phyloP scores from a whole-genome alignment of 2,797 vertebrate species.

The Oryzias sinensis region DNA sequence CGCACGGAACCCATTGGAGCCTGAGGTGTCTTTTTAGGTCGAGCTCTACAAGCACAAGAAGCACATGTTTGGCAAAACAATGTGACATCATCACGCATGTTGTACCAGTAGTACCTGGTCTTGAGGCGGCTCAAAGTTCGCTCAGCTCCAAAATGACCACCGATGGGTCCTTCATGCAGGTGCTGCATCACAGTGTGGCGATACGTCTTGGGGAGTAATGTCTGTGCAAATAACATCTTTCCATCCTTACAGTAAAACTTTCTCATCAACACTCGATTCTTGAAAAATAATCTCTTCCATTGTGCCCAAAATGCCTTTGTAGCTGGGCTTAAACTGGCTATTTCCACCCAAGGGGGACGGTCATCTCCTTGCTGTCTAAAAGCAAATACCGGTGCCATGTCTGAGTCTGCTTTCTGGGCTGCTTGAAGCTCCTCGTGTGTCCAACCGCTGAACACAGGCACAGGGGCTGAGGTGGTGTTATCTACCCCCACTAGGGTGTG shows the following conservation, averaged over 20 bases:
- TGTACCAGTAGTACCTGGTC: conserved; percentile 23
- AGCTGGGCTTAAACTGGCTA: conserved; percentile 9
- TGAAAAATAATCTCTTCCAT: conserved; percentile 19
- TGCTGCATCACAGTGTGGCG: not conserved
- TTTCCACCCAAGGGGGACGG: not conserved
- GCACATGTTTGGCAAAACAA: conserved; percentile 23
- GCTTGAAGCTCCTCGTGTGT: conserved; percentile 8
- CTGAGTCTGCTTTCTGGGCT: conserved; percentile 5
- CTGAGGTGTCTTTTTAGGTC: conserved; percentile 11
- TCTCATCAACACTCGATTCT: conserved; percentile 2
- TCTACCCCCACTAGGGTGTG: conserved; percentile 2
- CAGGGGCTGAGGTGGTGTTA: no score
- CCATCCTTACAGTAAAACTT: conserved; percentile 7
- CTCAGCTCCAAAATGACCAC: conserved; percentile 30
- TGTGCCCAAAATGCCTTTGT: conserved; percentile 23
- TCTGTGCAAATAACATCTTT: conserved; percentile 3
- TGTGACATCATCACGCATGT: conserved; percentile 18
- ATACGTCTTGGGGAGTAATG: not conserved
- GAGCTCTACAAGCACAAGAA: conserved; percentile 14
- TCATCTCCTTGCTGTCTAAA: not conserved
- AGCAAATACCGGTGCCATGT: conserved; percentile 12
- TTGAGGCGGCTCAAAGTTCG: not conserved
- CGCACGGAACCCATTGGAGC: not conserved
- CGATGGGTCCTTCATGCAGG: conserved; percentile 19
- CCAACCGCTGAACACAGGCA: conserved; percentile 16